phyloP scores from a whole-genome alignment of 2,113 vertebrate species.

The Leucoraja erinaceus region DNA sequence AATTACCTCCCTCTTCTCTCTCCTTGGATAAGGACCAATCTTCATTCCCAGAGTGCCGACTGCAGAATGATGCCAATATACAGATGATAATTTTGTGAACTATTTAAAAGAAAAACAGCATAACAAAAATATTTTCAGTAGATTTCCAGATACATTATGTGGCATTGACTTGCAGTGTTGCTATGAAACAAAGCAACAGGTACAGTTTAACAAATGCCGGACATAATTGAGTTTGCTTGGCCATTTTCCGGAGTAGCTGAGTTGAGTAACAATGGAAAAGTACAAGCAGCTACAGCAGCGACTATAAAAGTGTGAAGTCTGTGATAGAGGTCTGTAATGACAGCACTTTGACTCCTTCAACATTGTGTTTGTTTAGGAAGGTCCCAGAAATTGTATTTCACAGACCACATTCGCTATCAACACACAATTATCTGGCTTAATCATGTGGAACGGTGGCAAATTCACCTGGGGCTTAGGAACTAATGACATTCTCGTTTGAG shows the following conservation, averaged over 20 bases:
- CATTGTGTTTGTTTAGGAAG: slow-evolving; percentile 99
- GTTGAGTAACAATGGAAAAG: slow-evolving; percentile 49
- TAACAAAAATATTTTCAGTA: slow-evolving; percentile 29
- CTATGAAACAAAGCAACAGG: slow-evolving; percentile 22
- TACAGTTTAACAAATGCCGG: slow-evolving; percentile 8
- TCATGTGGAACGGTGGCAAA: slow-evolving; percentile 99
- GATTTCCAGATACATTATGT: slow-evolving; percentile 16
- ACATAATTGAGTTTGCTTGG: slow-evolving; percentile 43
- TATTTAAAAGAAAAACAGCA: background rate
- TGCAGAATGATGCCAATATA: slow-evolving; percentile 28
- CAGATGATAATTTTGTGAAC: background rate
- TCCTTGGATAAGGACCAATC: slow-evolving; percentile 45
- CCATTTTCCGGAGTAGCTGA: slow-evolving; percentile 58
- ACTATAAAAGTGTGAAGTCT: slow-evolving; percentile 62
- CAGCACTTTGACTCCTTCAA: slow-evolving; percentile 77
- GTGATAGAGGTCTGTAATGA: slow-evolving; percentile 72
- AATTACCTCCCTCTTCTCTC: slow-evolving; percentile 73
- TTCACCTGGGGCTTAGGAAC: slow-evolving; percentile 99
- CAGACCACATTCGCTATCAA: slow-evolving; percentile 99
- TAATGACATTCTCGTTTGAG: slow-evolving; percentile 99
- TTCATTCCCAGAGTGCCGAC: background rate
- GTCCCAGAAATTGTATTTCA: slow-evolving; percentile 99
- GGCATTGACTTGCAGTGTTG: background rate
- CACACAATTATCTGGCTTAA: slow-evolving; percentile 99
- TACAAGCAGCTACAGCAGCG: slow-evolving; percentile 51